These are phyloP conservation scores for Tychaedon coryphoeus DNA, from an alignment of 2,113 vertebrate species.

Conservation along the genomic window DNA sequence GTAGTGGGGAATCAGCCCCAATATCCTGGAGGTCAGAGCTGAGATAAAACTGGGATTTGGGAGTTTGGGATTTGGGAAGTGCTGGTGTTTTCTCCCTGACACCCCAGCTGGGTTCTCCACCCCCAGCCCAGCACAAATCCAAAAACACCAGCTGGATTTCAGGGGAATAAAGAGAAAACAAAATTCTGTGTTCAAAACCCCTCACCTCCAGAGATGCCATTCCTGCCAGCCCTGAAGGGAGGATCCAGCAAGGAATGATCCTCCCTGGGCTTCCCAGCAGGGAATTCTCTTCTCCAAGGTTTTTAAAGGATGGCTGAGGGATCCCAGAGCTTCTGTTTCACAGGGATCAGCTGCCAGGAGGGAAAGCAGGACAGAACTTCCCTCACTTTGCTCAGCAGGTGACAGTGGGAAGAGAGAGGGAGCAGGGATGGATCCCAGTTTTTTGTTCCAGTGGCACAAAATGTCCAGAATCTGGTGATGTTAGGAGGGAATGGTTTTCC, in stretches of 20 bases:
- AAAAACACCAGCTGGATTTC: background rate
- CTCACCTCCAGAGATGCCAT: background rate
- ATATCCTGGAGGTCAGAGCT: background rate
- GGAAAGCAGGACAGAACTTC: background rate
- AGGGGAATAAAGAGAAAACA: background rate
- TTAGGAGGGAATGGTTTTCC: background rate
- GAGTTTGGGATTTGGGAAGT: background rate
- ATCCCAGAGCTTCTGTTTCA: background rate
- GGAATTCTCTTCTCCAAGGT: background rate
- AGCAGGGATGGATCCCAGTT: accelerated
- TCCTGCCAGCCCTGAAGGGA: background rate
- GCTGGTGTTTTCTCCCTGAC: background rate
- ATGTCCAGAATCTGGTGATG: background rate
- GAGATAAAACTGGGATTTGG: background rate
- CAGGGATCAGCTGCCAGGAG: too few species aligned
- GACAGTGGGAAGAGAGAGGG: background rate
- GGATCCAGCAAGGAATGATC: background rate
- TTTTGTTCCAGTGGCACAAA: background rate
- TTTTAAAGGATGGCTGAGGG: background rate
- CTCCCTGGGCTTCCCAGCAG: background rate
- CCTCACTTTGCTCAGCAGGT: background rate
- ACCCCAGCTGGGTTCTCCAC: background rate
- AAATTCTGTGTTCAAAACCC: background rate
- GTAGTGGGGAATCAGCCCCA: background rate
- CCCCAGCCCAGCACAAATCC: background rate